Percentiles rank a stretch among this genome's conserved stretches.
phyloP scores from a whole-genome alignment of 2,797 vertebrate genomes.

The Phataginus tricuspis region DNA sequence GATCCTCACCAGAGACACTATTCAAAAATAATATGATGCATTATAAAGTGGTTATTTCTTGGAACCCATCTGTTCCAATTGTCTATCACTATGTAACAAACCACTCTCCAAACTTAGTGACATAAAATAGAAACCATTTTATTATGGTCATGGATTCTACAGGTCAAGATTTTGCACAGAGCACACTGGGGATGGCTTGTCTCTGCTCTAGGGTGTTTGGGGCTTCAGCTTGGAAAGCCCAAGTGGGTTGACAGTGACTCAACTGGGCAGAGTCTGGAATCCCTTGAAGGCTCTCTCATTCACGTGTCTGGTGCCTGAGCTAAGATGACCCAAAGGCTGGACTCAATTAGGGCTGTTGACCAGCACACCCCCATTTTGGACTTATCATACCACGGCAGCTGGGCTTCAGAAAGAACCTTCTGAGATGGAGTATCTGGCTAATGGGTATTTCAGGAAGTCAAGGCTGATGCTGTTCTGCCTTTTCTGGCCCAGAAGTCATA shows the following conservation, averaged over 20 bases:
- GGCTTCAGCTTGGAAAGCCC: background rate
- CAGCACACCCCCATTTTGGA: background rate
- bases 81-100: background rate
- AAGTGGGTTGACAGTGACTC: background rate
- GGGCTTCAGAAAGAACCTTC: background rate
- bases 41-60: background rate
- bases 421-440: background rate
- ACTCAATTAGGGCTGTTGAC: too few species aligned
- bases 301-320: background rate
- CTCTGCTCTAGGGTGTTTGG: background rate
- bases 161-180: background rate
- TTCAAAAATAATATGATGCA: background rate
- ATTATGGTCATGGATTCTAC: background rate
- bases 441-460: background rate
- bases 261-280: fast-evolving
- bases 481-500: background rate
- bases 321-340: background rate
- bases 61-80: background rate
- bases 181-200: too few species aligned
- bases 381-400: background rate
- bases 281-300: background rate
- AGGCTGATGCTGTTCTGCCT: too few species aligned
- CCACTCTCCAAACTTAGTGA: background rate
- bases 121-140: background rate
- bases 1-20: background rate